Conservation (phyloP, 1,140 invertebrate genomes). For the Augochlora pura region DNA sequence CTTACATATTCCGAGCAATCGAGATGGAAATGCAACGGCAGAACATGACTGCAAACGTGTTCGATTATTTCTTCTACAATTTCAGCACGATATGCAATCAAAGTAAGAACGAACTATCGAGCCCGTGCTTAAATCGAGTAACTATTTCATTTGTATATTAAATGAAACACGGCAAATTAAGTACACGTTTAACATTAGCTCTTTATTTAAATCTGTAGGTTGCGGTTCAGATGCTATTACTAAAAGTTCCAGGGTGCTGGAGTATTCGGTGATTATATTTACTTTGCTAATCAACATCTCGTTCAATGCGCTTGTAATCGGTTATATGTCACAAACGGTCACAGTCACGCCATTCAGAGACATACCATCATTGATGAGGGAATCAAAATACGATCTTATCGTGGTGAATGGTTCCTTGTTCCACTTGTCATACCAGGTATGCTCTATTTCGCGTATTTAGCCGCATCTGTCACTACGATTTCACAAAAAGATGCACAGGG, state of each 20-base stretch:
- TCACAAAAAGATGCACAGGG: no score
- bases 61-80: constrained; percentile 33
- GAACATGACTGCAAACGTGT: background rate
- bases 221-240: constrained; percentile 11
- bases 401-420: constrained; percentile 7
- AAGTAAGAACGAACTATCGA: constrained; percentile 11
- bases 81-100: constrained; percentile 38
- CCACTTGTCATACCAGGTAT: constrained; percentile 8
- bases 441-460: no score
- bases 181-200: no score
- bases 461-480: no score
- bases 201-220: background rate
- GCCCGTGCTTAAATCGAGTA: no score
- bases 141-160: no score
- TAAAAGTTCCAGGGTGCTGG: constrained; percentile 88
- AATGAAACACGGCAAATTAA: no score
- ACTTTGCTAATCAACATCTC: constrained; percentile 31
- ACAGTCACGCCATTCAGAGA: constrained; percentile 16
- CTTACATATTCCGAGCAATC: background rate
- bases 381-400: constrained; percentile 43
- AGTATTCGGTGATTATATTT: constrained; percentile 29
- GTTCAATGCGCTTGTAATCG: constrained; percentile 37
- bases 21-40: background rate
- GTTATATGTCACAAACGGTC: constrained; percentile 37
- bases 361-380: background rate